These are phyloP conservation scores for Pristis pectinata DNA, from an alignment of 2,797 vertebrate genomes.

Conservation along the genomic window DNA sequence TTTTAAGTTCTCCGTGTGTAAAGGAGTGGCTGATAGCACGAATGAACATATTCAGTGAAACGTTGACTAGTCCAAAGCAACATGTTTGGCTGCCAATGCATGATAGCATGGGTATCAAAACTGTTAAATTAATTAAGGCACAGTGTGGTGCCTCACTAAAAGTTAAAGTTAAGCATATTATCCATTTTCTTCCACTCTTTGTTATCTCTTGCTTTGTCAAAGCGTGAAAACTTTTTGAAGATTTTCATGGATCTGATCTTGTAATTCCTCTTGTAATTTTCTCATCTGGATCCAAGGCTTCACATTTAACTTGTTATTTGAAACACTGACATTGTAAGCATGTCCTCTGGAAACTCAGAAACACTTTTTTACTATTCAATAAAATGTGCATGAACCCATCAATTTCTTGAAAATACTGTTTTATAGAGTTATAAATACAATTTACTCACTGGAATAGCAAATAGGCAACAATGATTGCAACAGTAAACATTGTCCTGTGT, in stretches of 20 bases:
- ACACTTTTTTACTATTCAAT: slow-evolving; percentile 82
- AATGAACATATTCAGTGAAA: slow-evolving; percentile 62
- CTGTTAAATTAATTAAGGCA: slow-evolving; percentile 62
- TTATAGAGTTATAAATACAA: slow-evolving; percentile 20
- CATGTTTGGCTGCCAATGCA: slow-evolving; percentile 64
- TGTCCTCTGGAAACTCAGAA: slow-evolving; percentile 69
- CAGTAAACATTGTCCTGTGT: background rate
- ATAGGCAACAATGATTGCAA: background rate
- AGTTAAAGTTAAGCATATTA: slow-evolving; percentile 61
- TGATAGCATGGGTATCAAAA: slow-evolving; percentile 70
- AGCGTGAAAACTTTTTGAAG: slow-evolving; percentile 65
- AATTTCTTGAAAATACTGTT: slow-evolving; percentile 26
- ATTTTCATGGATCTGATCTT: slow-evolving; percentile 70
- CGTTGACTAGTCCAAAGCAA: slow-evolving; percentile 44
- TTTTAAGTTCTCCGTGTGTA: slow-evolving; percentile 65
- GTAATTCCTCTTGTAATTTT: slow-evolving; percentile 59
- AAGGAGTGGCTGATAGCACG: slow-evolving; percentile 64
- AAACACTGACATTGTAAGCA: slow-evolving; percentile 72
- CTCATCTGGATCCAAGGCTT: slow-evolving; percentile 70
- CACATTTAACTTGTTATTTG: slow-evolving; percentile 61
- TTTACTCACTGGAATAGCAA: background rate
- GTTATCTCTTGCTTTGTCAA: slow-evolving; percentile 62
- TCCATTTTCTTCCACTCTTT: slow-evolving; percentile 61
- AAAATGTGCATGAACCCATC: slow-evolving; percentile 74
- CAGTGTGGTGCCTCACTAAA: slow-evolving; percentile 66